Evolutionary conservation across 2,113 vertebrate species (phyloP).

Genomic region (Lutjanus erythropterus): DNA sequence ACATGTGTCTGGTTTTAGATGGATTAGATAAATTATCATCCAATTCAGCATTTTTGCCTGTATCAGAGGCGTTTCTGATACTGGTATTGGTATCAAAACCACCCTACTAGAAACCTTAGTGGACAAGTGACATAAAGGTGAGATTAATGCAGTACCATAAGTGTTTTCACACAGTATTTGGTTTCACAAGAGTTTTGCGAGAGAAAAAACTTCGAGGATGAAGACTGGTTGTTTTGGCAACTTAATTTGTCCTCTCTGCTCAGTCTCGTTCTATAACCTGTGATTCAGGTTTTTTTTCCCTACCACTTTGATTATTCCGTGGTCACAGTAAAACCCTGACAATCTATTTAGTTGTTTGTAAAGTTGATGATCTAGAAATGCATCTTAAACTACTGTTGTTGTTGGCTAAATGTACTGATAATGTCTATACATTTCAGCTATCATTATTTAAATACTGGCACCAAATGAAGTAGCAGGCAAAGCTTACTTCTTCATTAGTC

Average conservation of each 20-base stretch:
- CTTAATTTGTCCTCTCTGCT: neutral
- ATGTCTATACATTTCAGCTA: conserved; percentile 3
- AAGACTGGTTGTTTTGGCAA: too few relatives aligned
- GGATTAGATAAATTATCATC: too few relatives aligned
- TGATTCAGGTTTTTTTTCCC: neutral
- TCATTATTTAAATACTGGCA: neutral
- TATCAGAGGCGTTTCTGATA: too few relatives aligned
- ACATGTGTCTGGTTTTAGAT: too few relatives aligned
- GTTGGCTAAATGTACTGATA: conserved; percentile 2
- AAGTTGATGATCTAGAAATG: neutral
- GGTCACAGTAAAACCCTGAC: neutral
- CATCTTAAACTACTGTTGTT: neutral
- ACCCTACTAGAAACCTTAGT: neutral
- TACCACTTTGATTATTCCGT: neutral
- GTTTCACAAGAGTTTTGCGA: too few relatives aligned
- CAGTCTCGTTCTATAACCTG: neutral
- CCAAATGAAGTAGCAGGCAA: neutral
- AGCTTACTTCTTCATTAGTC: neutral
- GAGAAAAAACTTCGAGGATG: neutral
- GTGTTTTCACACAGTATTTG: too few relatives aligned
- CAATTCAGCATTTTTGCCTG: too few relatives aligned
- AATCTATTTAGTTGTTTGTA: neutral
- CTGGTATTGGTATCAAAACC: too few relatives aligned
- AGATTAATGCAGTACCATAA: too few relatives aligned
- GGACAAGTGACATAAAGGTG: too few relatives aligned